Percentiles rank a stretch among this genome's conserved stretches.
phyloP scores from a whole-genome alignment of 2,888 invertebrate species.

The Ophion costatus region DNA sequence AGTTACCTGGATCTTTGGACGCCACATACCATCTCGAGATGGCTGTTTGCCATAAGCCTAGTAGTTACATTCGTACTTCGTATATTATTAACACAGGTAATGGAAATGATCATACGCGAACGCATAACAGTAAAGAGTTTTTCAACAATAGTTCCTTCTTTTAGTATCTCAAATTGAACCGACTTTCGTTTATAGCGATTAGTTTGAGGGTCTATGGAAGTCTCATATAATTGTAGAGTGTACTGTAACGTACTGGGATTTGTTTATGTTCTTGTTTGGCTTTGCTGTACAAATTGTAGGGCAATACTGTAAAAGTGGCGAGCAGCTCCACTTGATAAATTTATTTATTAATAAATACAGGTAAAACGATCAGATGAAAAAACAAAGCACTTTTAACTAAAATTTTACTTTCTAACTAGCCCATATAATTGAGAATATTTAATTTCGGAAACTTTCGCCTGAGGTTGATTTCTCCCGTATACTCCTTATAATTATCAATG shows the following conservation, averaged over 20 bases:
- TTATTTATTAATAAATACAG: too few species aligned
- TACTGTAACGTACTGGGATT: neutral
- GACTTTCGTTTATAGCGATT: neutral
- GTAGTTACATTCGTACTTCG: slow-evolving; percentile 91
- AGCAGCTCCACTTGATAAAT: too few species aligned
- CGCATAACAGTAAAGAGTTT: neutral
- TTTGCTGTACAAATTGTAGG: neutral
- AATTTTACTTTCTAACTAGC: too few species aligned
- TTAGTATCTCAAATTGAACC: neutral
- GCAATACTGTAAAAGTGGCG: too few species aligned
- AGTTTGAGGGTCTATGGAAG: neutral
- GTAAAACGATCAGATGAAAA: too few species aligned
- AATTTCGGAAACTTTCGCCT: too few species aligned
- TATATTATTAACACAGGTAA: slow-evolving; percentile 93
- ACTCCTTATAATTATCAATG: too few species aligned
- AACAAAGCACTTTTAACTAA: too few species aligned
- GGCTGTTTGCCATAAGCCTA: slow-evolving; percentile 90
- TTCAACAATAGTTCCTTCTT: neutral
- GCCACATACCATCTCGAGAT: slow-evolving; percentile 91
- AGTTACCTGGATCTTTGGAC: slow-evolving; percentile 94
- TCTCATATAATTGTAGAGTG: neutral
- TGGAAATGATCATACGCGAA: slow-evolving; percentile 53
- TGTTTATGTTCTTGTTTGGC: neutral
- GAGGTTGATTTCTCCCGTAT: too few species aligned
- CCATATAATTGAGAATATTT: too few species aligned